phyloP scores from a whole-genome alignment of 1,140 invertebrate genomes.

The Heliconius hewitsoni region DNA sequence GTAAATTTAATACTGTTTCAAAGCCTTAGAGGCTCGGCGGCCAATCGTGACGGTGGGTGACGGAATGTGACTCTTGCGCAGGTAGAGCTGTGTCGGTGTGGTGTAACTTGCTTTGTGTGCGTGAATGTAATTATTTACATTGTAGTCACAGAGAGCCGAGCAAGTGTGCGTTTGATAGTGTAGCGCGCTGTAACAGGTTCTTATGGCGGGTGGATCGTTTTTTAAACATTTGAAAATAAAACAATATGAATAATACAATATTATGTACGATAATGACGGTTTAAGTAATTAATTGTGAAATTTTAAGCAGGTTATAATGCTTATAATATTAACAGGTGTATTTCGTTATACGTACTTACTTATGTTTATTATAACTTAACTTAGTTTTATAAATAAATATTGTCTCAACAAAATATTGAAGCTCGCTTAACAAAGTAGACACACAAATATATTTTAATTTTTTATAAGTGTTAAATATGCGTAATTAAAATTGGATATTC shows the following conservation, averaged over 20 bases:
- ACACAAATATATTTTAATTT: no score
- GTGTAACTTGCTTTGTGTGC: constrained; percentile 51
- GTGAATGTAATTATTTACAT: constrained; percentile 57
- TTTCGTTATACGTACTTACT: no score
- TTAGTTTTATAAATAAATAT: no score
- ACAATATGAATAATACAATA: neutral
- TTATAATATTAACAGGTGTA: no score
- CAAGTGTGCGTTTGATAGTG: constrained; percentile 43
- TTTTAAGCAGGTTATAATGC: no score
- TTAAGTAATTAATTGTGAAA: no score
- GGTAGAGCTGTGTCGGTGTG: constrained; percentile 56
- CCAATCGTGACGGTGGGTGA: constrained; percentile 67
- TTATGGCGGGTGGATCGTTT: neutral
- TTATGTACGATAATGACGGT: neutral
- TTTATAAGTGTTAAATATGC: no score
- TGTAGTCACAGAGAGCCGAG: constrained; percentile 45
- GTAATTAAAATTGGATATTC: no score
- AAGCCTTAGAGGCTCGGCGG: constrained; percentile 68
- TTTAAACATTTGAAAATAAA: neutral
- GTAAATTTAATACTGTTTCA: constrained; percentile 54
- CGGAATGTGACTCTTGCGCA: constrained; percentile 78
- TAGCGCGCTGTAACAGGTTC: constrained; percentile 22
- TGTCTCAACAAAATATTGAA: no score
- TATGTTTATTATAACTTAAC: no score
- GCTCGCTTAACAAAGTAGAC: no score